Base-by-base conservation (phyloP, 2,888 invertebrate genomes). In the Lasioglossum figueresi region DNA sequence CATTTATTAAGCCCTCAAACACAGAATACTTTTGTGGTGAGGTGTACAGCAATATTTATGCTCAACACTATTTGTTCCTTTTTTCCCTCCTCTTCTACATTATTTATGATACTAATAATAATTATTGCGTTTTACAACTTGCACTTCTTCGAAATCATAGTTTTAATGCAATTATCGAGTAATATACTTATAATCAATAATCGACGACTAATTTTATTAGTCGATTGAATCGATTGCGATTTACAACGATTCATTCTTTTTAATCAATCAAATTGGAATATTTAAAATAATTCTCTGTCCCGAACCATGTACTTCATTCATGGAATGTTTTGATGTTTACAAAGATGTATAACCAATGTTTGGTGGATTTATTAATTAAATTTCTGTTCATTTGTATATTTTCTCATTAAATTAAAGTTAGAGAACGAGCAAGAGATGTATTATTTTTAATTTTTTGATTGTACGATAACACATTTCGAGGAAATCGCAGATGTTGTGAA, bases 71-170 rank as follows among this genome's bases (percentile, higher is more conserved):
- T 70, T 70, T 12, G 10, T 14, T 70, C 34, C 23, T 70, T 70
- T n/a, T 37, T 40, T 40, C 70, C 37, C 40, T n/a, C 40, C 40
- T 14, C 23, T 12, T n/a, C n/a, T 6, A 70, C 70, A 12, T 70
- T 37, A 70, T 40, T 70, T 70, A 40, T 40, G 70, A 40, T 45
- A 45, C 27, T 72, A 40, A 70, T 70, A n/a, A 70, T 70, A 70
- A 70, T 40, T n/a, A 37, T 37, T 70, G 23, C 70, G 12, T 6
- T 70, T 70, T 70, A 40, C 37, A 40, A 37, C n/a, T 70, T 70
- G 70, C n/a, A n/a, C 37, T 70, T 40, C 40, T 40, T n/a, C 70
- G n/a, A 70, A 40, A 40, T 70, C 70, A 40, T 31, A 63, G 31
- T 63, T 63, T 59, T 59, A 59, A 63, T 63, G 31, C 14, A 59